Base-by-base conservation (phyloP, 2,888 invertebrate genomes). In the Tricholauxania praeusta region DNA sequence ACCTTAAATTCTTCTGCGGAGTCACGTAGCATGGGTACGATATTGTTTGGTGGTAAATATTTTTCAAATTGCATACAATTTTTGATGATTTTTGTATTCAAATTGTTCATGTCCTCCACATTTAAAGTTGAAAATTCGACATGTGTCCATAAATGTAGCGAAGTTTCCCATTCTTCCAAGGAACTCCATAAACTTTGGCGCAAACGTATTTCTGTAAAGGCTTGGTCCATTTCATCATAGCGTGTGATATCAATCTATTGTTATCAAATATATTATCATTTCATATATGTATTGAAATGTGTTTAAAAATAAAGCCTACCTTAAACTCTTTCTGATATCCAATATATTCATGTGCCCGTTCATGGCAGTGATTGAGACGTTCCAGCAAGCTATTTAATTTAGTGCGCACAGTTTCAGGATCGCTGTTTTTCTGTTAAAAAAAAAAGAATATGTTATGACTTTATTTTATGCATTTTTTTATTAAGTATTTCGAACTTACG, bases 291-390 rank as follows among this genome's bases (percentile, higher is more conserved):
- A 39, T 39, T 39, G 10, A 39, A 39, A 39, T 10, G 10, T 39
- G 2, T 39, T 39, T 2, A 39, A 1, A 39, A 39, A 39, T 10
- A 28, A 28, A 39, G 39, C 39, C 39, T 86, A 94, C 94, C 89
- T 93, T 93, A 82, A 96, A 96, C 82, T 93, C 91, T 84, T 94
- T 95, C 86, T 97, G 96, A 88, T 94, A 93, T 1, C 91, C 90
- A 76, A 93, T 91, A 83, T 92, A 95, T 81, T 94, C 92, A 71
- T 90, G 91, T 1, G 95, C 94, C 72, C 89, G 89, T n/a, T 90
- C 89, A 68, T 92, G 90, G 75, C 93, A 93, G 0, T 87, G 90
- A 15, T 87, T 86, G 28, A 97, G 88, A 75, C 91, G 90, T 2
- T 90, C 90, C 73, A 90, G 87, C 0, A 96, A 87, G 2, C 90